Conservation (phyloP, 2,113 vertebrate species). For the Varanus salvator region DNA sequence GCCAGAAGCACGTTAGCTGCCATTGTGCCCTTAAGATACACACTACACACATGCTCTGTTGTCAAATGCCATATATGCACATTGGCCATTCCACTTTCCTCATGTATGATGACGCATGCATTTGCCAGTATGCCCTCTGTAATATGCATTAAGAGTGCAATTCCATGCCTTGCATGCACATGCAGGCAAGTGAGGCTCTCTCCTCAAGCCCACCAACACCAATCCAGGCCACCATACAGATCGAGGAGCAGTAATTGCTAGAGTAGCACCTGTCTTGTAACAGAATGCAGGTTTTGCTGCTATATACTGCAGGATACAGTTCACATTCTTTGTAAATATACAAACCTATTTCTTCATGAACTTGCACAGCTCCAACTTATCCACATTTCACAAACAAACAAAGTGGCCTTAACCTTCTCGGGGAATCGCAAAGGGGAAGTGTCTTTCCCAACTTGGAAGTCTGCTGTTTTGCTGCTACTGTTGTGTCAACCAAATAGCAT, state of each 20-base stretch:
- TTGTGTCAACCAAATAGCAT: background rate
- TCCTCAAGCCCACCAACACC: background rate
- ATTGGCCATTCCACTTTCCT: background rate
- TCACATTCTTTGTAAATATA: conserved; percentile 1
- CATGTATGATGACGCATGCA: background rate
- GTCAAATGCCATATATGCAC: background rate
- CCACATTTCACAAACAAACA: background rate
- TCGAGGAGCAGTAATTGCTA: background rate
- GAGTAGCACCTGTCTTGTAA: background rate
- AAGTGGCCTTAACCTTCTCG: background rate
- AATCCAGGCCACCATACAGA: background rate
- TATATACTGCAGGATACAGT: background rate
- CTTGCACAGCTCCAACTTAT: background rate
- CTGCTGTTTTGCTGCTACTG: background rate
- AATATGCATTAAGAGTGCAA: background rate
- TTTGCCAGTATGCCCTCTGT: background rate
- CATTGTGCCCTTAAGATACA: background rate
- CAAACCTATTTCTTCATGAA: background rate
- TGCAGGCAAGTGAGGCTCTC: background rate
- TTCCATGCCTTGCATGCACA: background rate
- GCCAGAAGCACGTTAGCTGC: conserved; percentile 7
- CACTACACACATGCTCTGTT: background rate
- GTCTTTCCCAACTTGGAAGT: background rate
- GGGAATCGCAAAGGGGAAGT: background rate
- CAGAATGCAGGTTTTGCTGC: background rate